A percentile compares a stretch with the other conserved stretches of the same genome.
phyloP scores from a whole-genome alignment of 2,888 invertebrate species.

The Eudasyphora cyanicolor region DNA sequence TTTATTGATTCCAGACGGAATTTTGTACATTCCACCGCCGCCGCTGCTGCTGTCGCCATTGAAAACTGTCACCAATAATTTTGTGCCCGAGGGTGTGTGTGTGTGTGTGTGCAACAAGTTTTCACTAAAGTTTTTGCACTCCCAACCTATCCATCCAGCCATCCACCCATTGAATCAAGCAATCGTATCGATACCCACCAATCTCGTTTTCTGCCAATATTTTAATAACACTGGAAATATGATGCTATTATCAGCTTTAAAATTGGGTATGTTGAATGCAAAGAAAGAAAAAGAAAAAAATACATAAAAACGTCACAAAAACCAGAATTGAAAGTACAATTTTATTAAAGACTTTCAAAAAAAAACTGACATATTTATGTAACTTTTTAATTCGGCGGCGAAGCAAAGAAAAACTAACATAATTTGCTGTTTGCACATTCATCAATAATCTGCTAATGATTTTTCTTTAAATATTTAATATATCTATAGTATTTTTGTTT shows the following conservation, averaged over 20 bases:
- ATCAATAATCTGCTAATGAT: not conserved
- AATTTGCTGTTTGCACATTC: no score
- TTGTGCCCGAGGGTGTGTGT: no score
- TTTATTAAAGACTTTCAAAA: not conserved
- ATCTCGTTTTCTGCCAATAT: not conserved
- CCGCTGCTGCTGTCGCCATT: conserved; percentile 7
- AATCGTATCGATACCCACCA: not conserved
- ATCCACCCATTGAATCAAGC: no score
- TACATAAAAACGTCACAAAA: not conserved
- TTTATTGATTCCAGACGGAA: conserved; percentile 74
- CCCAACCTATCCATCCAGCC: no score
- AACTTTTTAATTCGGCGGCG: no score
- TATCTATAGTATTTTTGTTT: no score
- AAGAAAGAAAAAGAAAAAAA: not conserved
- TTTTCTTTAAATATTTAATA: no score
- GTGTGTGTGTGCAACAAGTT: conserved; percentile 57
- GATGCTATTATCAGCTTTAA: conserved; percentile 80
- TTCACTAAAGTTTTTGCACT: not conserved
- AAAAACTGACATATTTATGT: no score
- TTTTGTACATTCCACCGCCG: no score
- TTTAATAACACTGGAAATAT: conserved; percentile 69
- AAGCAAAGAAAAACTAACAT: no score
- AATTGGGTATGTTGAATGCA: conserved; percentile 76
- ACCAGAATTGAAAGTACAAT: not conserved
- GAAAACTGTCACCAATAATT: not conserved